Base-by-base conservation (phyloP, 2,888 invertebrate genomes). In the Toxonevra muliebris region DNA sequence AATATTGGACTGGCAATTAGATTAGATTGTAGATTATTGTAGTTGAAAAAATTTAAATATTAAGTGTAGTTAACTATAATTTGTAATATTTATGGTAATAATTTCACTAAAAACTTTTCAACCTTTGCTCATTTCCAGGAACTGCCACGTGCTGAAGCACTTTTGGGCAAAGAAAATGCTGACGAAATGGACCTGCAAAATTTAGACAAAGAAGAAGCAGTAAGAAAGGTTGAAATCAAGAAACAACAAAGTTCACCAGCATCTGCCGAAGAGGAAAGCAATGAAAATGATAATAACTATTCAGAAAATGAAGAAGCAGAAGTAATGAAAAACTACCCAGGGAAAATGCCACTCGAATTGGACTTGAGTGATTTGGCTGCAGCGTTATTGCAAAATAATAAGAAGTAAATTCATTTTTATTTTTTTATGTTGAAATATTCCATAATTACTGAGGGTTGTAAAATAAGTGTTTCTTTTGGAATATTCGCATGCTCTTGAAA, bases 341-440 rank as follows among this genome's bases (percentile, higher is more conserved):
- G 92, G 80, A 92, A 92, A 83, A 86, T 94, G 82, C 94, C 94
- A 69, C 88, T 94, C 68, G 92, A 93, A 83, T 89, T 95, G 80
- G 93, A 94, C 86, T 89, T 94, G 70, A 93, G 94, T 77, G 93
- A 94, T 72, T 87, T 94, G 69, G 93, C 93, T 41, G 92, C 92
- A 53, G 92, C 90, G 42, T 87, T 91, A 82, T 86, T 91, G 76
- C 90, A 90, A 73, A 91, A 90, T 78, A 90, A 89, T 82, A 90
- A 91, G 80, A 89, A 90, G 88, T 90, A 82, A 71, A 61, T 66
- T 30, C 20, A 5, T 5, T 11, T 11, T 17, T 52, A 2, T 19
- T 1, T 45, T 17, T 3, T n/a, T n/a, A n/a, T n/a, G n/a, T n/a
- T n/a, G n/a, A n/a, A n/a, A n/a, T n/a, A n/a, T n/a, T n/a, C n/a